Base-by-base conservation (phyloP, 2,113 vertebrate genomes). In the Macheiramphus alcinus region DNA sequence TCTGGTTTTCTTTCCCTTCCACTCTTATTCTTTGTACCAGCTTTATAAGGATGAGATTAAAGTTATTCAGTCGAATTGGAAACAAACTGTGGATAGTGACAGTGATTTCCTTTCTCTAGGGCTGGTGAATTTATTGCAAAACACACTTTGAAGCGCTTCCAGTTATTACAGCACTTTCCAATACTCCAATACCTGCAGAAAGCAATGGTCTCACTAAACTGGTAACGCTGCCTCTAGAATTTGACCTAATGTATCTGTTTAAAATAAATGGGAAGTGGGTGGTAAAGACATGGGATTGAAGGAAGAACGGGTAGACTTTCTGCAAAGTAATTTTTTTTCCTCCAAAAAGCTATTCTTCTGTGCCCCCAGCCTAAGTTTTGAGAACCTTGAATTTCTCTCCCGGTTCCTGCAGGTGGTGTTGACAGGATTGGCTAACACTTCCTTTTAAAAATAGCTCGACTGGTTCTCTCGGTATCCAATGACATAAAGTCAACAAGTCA, bases 401-500 rank as follows among this genome's bases (percentile, higher is more conserved):
- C 0, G 0, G 14, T 79, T 91, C 61, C 65, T 85, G 73, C 91
- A 94, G 75, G 86, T 92, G 88, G 56, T 95, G 91, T 95, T 96
- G 87, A 94, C 58, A 89, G 73, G 62, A 91, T 1, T 94, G 61
- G 56, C 78, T 85, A 94, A 93, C n/a, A 29, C 48, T 90, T 86
- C 80, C 61, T 79, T 88, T 87, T 42, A 93, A 97, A 96, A 95
- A 92, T 89, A 97, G 56, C 65, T 89, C 3, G 0, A 27, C 73
- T 65, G 42, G 32, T 81, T 82, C 80, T 72, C 40, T 75, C 8
- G 3, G 70, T 79, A 82, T 85, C 53, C 80, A 93, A 4, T 34
- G 73, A 52, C 73, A 89, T 8, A 2, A 91, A 91, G 72, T 75
- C 86, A 97, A 84, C 83, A 91, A 91, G 73, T 42, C 42, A 91